These are phyloP conservation scores for Graphium colonna DNA, from an alignment of 2,888 invertebrate species.

Conservation along the genomic window DNA sequence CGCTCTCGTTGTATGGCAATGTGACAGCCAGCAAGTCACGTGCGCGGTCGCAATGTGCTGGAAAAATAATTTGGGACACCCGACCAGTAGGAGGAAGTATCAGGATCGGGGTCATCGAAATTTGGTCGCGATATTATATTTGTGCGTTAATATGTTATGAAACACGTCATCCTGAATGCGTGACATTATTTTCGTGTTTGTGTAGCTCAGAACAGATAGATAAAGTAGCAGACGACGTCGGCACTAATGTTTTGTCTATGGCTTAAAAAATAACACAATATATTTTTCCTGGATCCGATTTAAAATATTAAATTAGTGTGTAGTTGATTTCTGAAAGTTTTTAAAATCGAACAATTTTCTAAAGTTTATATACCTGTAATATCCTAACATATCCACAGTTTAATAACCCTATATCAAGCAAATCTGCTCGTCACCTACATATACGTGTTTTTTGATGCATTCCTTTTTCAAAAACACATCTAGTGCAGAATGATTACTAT, in stretches of 20 bases:
- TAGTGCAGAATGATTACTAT: no score
- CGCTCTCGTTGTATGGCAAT: background rate
- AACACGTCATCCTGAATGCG: background rate
- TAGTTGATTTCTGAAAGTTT: no score
- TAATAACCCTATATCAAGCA: no score
- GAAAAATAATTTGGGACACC: background rate
- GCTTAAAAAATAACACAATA: background rate
- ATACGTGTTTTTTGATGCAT: no score
- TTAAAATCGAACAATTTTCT: no score
- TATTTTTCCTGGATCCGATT: no score
- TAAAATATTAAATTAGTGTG: no score
- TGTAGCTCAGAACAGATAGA: background rate
- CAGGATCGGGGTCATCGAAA: slow-evolving; percentile 2
- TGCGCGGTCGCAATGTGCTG: background rate
- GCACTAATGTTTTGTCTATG: background rate
- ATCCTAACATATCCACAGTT: no score
- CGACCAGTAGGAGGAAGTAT: background rate
- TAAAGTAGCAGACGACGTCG: background rate
- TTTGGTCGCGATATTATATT: background rate
- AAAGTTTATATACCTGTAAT: no score
- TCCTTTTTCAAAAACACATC: no score
- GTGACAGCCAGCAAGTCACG: background rate
- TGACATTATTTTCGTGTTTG: background rate
- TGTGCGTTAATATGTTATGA: background rate
- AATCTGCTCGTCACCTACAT: no score